Percentiles rank a stretch among this genome's conserved stretches.
These are phyloP conservation scores for Choreutis nemorana DNA, from an alignment of 2,888 invertebrate species.

Conservation along the genomic window DNA sequence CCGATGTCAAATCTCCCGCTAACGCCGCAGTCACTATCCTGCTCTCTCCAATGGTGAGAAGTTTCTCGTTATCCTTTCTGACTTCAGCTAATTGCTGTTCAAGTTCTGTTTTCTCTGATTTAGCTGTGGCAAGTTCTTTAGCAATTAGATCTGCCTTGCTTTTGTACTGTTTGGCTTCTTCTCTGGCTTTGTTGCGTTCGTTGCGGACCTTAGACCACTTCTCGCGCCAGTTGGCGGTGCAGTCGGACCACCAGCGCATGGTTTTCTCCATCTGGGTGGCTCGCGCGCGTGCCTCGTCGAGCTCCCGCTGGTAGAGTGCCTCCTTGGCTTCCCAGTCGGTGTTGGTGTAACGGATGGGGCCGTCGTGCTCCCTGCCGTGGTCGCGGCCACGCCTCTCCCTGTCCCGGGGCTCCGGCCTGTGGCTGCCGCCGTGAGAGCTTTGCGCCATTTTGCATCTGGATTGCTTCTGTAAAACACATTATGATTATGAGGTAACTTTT, in stretches of 20 bases:
- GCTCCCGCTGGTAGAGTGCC: conserved; percentile 74
- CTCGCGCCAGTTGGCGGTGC: conserved; percentile 94
- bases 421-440: conserved; percentile 74
- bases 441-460: conserved; percentile 58
- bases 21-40: conserved; percentile 43
- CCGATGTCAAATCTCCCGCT: conserved; percentile 40
- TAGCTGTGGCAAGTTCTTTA: conserved; percentile 78
- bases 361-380: conserved; percentile 70
- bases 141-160: conserved; percentile 79
- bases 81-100: conserved; percentile 79
- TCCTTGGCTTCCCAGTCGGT: conserved; percentile 84
- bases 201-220: conserved; percentile 94
- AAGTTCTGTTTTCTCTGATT: conserved; percentile 81
- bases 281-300: conserved; percentile 93
- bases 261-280: conserved; percentile 99
- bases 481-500: not conserved
- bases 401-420: conserved; percentile 55
- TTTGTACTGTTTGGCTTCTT: conserved; percentile 85
- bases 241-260: conserved; percentile 99
- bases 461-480: conserved; percentile 16
- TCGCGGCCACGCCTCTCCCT: conserved; percentile 66
- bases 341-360: conserved; percentile 70
- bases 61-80: conserved; percentile 83
- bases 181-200: conserved; percentile 92
- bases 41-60: conserved; percentile 62